phyloP scores from a whole-genome alignment of 2,888 invertebrate genomes.

The Epirrhoe alternata region DNA sequence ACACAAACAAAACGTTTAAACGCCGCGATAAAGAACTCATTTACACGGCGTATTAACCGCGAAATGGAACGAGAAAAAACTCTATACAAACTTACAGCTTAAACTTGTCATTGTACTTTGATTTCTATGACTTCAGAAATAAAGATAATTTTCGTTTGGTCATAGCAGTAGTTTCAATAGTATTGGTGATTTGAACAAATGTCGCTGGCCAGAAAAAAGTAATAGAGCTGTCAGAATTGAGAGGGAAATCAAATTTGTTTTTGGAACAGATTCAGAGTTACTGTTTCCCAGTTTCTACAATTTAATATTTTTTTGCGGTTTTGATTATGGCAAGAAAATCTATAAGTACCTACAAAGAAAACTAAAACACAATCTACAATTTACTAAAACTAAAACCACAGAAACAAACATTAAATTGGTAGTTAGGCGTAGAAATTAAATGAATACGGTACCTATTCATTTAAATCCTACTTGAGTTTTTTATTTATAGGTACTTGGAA shows the following conservation, averaged over 20 bases:
- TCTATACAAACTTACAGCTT: constrained; percentile 50
- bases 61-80: constrained; percentile 77
- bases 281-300: no score
- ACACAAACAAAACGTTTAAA: constrained; percentile 73
- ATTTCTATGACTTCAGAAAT: constrained; percentile 35
- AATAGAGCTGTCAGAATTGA: constrained; percentile 80
- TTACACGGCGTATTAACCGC: constrained; percentile 81
- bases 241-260: constrained; percentile 53
- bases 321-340: no score
- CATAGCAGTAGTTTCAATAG: constrained; percentile 51
- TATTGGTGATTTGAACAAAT: constrained; percentile 82
- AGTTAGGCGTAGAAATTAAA: no score
- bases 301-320: neutral
- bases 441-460: no score
- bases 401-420: no score
- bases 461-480: no score
- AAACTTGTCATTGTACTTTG: constrained; percentile 41
- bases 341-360: no score
- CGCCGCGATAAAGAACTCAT: constrained; percentile 81
- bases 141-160: constrained; percentile 12
- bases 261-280: neutral
- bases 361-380: no score
- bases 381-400: no score
- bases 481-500: no score
- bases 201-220: constrained; percentile 71